Evolutionary conservation across 2,888 invertebrate species (phyloP).

Genomic region (Plebejus argus): DNA sequence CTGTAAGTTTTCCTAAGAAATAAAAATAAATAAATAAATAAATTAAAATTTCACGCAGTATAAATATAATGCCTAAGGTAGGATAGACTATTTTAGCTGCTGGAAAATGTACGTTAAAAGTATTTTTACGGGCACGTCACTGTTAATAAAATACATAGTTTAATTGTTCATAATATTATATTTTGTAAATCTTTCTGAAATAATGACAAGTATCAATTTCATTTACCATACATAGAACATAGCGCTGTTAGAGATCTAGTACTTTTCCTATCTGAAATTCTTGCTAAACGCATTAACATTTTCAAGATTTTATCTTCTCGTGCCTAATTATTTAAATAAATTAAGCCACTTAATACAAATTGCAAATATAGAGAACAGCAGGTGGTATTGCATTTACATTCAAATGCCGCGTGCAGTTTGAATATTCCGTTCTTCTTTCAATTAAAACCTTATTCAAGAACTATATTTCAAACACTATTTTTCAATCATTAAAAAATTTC

Average conservation of each 20-base stretch:
- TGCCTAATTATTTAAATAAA: constrained; percentile 18
- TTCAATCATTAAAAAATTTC: too few relatives aligned
- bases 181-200: not conserved
- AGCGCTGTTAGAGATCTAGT: not conserved
- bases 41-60: too few relatives aligned
- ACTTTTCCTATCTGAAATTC: not conserved
- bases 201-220: not conserved
- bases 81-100: too few relatives aligned
- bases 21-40: too few relatives aligned
- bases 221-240: not conserved
- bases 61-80: too few relatives aligned
- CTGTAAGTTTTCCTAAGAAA: too few relatives aligned
- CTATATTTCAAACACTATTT: not conserved
- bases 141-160: too few relatives aligned
- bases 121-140: not conserved
- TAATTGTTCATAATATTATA: too few relatives aligned
- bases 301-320: constrained; percentile 12
- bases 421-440: constrained; percentile 15
- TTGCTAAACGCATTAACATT: constrained; percentile 2
- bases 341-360: constrained; percentile 19
- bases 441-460: not conserved
- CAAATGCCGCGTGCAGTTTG: not conserved
- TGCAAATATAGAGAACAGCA: constrained; percentile 8
- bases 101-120: not conserved
- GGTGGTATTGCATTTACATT: constrained; percentile 17